Evolutionary conservation across 2,888 invertebrate genomes (phyloP), one percentile per base, ranked within the genome.

Genomic region (Drosophila sordidula): DNA sequence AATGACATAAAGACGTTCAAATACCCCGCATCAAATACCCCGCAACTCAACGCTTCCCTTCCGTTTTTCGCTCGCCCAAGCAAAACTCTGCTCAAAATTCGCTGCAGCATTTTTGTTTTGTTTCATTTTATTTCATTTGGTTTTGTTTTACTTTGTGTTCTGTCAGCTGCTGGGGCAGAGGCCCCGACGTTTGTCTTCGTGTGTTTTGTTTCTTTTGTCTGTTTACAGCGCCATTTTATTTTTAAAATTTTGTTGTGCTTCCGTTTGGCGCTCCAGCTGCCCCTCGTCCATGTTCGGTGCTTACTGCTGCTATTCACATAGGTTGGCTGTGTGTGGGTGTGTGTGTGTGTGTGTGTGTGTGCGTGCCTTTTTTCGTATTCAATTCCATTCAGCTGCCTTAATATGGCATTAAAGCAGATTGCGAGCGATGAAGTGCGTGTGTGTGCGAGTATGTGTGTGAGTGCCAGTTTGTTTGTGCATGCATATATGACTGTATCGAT

Each of bases 211-310:
- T 46, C 78, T 78, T 74, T 87, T 80, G 68, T 78, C 84, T 80
- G 84, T 70, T 83, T 83, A 82, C 78, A 78, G 81, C 71, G 76
- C 59, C 66, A 71, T 87, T 87, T 78, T 84, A 68, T 83, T 83
- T 84, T 70, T 51, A 34, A 65, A 83, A 75, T 68, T 68, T 75
- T 70, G 65, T 49, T 70, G 36, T 77, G 63, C 76, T 83, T 83
- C 81, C 82, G 79, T 32, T 52, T 42, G 51, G n/a, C 14, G 22
- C 14, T 18, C 22, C 11, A 38, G n/a, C 25, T 34, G 14, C 16
- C 36, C 47, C 44, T 44, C 22, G 25, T 44, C 58, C 45, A 65
- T 66, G 32, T 62, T 41, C 42, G 47, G 62, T 54, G 65, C 51
- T 58, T 46, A 55, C 64, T 78, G 76, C 52, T 62, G 50, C 26